These are phyloP conservation scores for Dryas iulia DNA, from an alignment of 1,140 invertebrate species.

Conservation along the genomic window DNA sequence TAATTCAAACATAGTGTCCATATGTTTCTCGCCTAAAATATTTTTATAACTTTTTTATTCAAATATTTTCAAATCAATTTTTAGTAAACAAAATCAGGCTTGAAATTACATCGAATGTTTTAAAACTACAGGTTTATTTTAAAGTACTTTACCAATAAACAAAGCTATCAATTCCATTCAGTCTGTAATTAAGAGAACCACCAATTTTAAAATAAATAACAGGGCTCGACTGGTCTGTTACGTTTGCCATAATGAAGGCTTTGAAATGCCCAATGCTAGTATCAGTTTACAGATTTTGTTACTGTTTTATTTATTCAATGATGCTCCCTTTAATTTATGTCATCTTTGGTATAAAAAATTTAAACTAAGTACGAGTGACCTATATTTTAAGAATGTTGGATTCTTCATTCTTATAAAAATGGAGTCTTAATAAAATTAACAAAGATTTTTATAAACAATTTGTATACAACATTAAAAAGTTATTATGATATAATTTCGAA, in stretches of 20 bases:
- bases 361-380: too few species aligned
- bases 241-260: neutral
- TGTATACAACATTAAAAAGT: too few species aligned
- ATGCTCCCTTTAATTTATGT: neutral
- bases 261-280: neutral
- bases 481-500: too few species aligned
- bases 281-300: neutral
- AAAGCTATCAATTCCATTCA: conserved; percentile 4
- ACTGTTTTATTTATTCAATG: neutral
- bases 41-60: too few species aligned
- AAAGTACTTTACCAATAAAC: conserved; percentile 2
- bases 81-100: too few species aligned
- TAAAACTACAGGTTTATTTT: neutral
- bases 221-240: conserved; percentile 1
- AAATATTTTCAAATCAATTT: too few species aligned
- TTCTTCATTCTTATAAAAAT: too few species aligned
- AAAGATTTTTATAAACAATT: too few species aligned
- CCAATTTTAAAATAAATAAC: conserved; percentile 18
- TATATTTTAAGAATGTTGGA: too few species aligned
- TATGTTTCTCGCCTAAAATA: conserved; percentile 92
- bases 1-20: conserved; percentile 96
- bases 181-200: conserved; percentile 4
- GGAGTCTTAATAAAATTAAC: too few species aligned
- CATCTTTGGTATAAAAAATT: neutral
- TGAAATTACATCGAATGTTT: too few species aligned